Evolutionary conservation across 2,888 invertebrate genomes (phyloP).

Genomic region (Andrena fulva): DNA sequence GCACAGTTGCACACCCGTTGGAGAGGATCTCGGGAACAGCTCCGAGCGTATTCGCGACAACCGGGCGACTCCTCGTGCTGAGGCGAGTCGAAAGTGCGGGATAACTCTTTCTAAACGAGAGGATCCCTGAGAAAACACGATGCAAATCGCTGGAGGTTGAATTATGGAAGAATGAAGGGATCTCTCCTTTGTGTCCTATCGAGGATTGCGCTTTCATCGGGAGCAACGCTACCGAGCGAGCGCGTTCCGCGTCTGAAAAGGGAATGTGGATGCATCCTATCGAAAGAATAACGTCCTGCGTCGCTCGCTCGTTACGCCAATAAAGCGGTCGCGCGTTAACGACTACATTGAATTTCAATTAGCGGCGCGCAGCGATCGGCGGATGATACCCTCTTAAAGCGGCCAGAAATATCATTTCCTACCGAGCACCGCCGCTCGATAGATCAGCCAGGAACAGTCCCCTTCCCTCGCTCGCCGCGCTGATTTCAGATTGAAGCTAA

Average conservation of each 20-base stretch:
- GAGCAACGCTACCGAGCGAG: background rate
- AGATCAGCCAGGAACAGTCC: background rate
- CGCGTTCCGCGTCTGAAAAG: background rate
- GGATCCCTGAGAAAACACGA: constrained; percentile 17
- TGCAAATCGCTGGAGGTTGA: constrained; percentile 9
- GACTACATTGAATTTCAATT: constrained; percentile 4
- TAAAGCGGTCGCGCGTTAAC: constrained; percentile 5
- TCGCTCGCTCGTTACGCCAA: background rate
- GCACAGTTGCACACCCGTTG: background rate
- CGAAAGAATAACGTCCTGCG: background rate
- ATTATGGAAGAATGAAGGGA: constrained; percentile 7
- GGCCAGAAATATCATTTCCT: constrained; percentile 13
- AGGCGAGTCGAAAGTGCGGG: too few relatives aligned
- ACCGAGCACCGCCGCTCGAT: background rate
- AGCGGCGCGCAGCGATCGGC: background rate
- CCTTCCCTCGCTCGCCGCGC: constrained; percentile 10
- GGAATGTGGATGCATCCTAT: too few relatives aligned
- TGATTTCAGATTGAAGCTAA: constrained; percentile 25
- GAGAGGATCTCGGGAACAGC: too few relatives aligned
- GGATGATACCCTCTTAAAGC: background rate
- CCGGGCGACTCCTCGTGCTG: too few relatives aligned
- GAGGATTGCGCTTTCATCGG: constrained; percentile 12
- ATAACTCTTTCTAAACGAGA: too few relatives aligned
- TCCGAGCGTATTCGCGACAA: too few relatives aligned
- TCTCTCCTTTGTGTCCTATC: background rate